Evolutionary conservation across 2,113 vertebrate species (phyloP).

Genomic region (Loxodonta africana): DNA sequence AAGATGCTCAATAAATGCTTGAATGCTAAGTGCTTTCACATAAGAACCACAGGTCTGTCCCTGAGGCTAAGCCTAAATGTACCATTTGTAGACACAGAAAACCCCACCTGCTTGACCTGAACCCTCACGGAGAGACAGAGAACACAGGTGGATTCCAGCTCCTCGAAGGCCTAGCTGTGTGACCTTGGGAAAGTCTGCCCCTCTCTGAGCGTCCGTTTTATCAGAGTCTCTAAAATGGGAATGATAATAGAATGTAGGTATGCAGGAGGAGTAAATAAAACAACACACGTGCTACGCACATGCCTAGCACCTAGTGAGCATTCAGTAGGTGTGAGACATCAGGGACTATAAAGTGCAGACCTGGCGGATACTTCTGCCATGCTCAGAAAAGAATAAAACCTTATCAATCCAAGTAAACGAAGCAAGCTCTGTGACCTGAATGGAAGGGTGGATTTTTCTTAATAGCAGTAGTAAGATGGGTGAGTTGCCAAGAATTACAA

Average conservation of each 20-base stretch:
- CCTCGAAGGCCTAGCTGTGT: neutral
- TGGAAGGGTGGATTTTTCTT: neutral
- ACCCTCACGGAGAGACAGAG: neutral
- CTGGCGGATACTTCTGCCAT: neutral
- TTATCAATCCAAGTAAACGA: neutral
- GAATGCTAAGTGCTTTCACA: neutral
- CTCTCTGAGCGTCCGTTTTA: neutral
- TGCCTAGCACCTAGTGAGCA: accelerated
- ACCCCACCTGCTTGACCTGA: neutral
- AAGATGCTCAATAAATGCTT: neutral
- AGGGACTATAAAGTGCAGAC: accelerated
- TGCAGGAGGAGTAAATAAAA: neutral
- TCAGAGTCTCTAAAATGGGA: neutral
- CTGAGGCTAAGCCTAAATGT: neutral
- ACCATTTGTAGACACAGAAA: neutral
- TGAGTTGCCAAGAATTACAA: neutral
- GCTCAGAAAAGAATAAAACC: neutral
- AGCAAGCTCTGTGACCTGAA: neutral
- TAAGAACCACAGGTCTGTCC: neutral
- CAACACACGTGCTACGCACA: accelerated
- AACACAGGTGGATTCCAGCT: neutral
- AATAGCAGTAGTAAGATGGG: neutral
- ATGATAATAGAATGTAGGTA: accelerated
- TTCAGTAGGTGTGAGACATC: neutral
- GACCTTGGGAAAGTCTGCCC: accelerated